Percentiles rank a stretch among this genome's conserved stretches.
Conservation (phyloP, 92 coral and sea anemone species). For the Phenganax stokvisi region DNA sequence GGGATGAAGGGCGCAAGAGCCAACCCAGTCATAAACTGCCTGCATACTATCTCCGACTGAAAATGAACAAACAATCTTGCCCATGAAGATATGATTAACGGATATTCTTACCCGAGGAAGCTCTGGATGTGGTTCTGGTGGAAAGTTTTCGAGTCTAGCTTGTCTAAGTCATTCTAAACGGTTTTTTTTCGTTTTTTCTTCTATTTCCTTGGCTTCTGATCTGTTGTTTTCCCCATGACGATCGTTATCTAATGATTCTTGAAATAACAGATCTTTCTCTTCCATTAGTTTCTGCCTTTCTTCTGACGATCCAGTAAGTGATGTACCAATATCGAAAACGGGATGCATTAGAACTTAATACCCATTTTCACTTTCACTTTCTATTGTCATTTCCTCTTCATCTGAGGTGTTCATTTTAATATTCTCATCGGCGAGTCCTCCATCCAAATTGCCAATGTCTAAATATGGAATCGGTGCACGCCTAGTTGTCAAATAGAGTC, state of each 20-base stretch:
- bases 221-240: conserved; percentile 10
- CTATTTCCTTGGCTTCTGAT: conserved; percentile 9
- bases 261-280: neutral
- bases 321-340: conserved; percentile 42
- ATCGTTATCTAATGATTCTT: neutral
- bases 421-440: conserved; percentile 40
- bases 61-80: conserved; percentile 46
- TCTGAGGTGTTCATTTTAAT: conserved; percentile 31
- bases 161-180: conserved; percentile 21
- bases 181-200: conserved; percentile 19
- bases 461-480: neutral
- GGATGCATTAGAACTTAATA: conserved; percentile 39
- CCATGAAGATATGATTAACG: conserved; percentile 48
- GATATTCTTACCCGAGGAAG: conserved; percentile 42
- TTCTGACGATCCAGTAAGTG: neutral
- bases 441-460: conserved; percentile 33
- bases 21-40: conserved; percentile 57
- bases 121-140: conserved; percentile 11
- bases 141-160: conserved; percentile 30
- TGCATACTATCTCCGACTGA: conserved; percentile 36
- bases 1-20: conserved; percentile 40
- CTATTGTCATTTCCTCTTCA: conserved; percentile 32
- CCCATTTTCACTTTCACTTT: conserved; percentile 33
- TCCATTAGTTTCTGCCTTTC: conserved; percentile 16
- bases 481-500: conserved; percentile 46